These are phyloP conservation scores for Poecilia velifera DNA, from an alignment of 2,797 vertebrate species.

Conservation along the genomic window DNA sequence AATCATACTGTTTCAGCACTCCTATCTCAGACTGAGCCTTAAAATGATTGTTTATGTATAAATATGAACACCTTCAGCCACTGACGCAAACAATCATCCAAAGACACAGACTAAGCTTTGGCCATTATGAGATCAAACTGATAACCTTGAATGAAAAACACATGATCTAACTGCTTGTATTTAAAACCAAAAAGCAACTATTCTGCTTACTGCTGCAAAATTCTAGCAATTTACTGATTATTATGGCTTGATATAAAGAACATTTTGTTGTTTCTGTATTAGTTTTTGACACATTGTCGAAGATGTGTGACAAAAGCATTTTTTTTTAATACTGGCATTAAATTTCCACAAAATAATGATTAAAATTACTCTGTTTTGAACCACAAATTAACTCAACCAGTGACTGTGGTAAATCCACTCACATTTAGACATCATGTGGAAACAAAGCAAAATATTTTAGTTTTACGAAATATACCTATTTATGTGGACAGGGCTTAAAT, in stretches of 20 bases:
- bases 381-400: background rate
- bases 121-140: background rate
- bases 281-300: background rate
- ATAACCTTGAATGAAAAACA: constrained; percentile 1
- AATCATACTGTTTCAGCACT: constrained; percentile 52
- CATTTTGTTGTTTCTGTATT: background rate
- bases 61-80: constrained; percentile 18
- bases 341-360: background rate
- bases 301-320: background rate
- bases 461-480: background rate
- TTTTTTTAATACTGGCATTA: background rate
- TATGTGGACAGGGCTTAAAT: background rate
- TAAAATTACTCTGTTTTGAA: background rate
- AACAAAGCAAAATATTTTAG: background rate
- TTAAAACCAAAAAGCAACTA: constrained; percentile 1
- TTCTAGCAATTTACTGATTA: background rate
- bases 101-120: background rate
- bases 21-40: constrained; percentile 36
- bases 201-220: background rate
- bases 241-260: background rate
- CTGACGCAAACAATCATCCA: background rate
- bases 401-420: background rate
- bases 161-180: background rate
- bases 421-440: background rate
- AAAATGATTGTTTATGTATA: constrained; percentile 41